These are phyloP conservation scores for Mesorhabditis sp. DNA, from an alignment of 2,888 invertebrate genomes.

Conservation along the genomic window DNA sequence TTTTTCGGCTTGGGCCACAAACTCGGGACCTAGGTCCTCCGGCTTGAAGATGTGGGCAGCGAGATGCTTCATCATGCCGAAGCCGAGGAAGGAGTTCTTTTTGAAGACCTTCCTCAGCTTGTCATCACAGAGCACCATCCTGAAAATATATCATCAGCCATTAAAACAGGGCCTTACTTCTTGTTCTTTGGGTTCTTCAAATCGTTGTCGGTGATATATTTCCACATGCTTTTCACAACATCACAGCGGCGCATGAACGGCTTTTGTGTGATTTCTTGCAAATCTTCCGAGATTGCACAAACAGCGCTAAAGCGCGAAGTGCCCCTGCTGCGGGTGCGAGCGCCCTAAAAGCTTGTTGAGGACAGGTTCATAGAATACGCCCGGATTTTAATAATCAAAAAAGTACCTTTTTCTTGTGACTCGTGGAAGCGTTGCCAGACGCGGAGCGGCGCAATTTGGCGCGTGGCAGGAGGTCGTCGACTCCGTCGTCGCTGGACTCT, in stretches of 20 bases:
- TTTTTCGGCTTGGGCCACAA: slow-evolving; percentile 19
- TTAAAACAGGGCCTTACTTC: slow-evolving; percentile 15
- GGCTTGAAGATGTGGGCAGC: slow-evolving; percentile 35
- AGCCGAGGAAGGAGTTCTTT: slow-evolving; percentile 24
- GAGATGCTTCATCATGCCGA: slow-evolving; percentile 42
- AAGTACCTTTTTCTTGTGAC: no score
- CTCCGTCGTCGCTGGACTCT: no score
- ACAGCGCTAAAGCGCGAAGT: no score
- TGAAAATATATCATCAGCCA: neutral
- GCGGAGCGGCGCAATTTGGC: no score
- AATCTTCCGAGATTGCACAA: no score
- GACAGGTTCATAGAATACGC: no score
- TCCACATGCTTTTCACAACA: slow-evolving; percentile 46
- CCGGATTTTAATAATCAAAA: no score
- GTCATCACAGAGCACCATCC: slow-evolving; percentile 18
- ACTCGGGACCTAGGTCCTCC: slow-evolving; percentile 21
- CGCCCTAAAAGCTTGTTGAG: no score
- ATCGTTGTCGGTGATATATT: slow-evolving; percentile 41
- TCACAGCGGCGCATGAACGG: slow-evolving; percentile 12
- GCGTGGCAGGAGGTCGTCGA: no score
- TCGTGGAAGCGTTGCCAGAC: no score
- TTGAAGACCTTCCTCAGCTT: slow-evolving; percentile 23
- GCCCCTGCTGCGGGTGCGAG: no score
- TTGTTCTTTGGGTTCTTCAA: slow-evolving; percentile 43
- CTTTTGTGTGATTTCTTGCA: neutral